Conservation (phyloP, 2,888 invertebrate genomes). For the Ennomos fuscantarius region DNA sequence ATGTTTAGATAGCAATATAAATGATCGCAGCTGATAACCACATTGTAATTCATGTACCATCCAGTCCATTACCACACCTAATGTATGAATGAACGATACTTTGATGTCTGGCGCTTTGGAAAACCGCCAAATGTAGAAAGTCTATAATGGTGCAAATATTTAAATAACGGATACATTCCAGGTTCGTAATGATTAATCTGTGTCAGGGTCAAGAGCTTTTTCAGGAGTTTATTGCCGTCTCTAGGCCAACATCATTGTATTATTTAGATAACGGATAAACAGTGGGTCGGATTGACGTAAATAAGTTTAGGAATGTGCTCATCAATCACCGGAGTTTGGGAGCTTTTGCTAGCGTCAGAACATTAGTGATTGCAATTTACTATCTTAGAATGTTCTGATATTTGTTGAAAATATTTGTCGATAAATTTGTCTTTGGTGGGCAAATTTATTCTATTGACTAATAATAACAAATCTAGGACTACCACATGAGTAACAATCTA, state of each 20-base stretch:
- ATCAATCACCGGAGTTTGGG: conserved; percentile 24
- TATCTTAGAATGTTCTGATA: conserved; percentile 8
- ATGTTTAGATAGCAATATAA: conserved; percentile 16
- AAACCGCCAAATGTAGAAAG: conserved; percentile 64
- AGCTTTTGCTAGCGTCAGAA: conserved; percentile 28
- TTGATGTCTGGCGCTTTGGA: conserved; percentile 58
- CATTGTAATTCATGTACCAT: conserved; percentile 13
- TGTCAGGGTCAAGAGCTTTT: conserved; percentile 68
- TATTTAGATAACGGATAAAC: conserved; percentile 60
- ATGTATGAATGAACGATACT: conserved; percentile 62
- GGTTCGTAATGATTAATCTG: conserved; percentile 55
- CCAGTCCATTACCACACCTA: conserved; percentile 32
- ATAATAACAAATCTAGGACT: too few species aligned
- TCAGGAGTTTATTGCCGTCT: conserved; percentile 63
- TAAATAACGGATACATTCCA: conserved; percentile 48
- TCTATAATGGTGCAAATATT: conserved; percentile 60
- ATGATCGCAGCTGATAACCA: conserved; percentile 32
- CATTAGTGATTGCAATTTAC: conserved; percentile 9
- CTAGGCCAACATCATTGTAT: conserved; percentile 57
- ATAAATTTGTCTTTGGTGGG: neutral
- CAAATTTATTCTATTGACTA: too few species aligned
- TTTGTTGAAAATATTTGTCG: conserved; percentile 1
- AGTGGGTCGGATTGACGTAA: conserved; percentile 49
- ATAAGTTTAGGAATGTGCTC: conserved; percentile 36
- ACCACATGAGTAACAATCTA: too few species aligned